Evolutionary conservation across 64 coral and sea anemone genomes (phyloP).

Genomic region (Porites australiensis): DNA sequence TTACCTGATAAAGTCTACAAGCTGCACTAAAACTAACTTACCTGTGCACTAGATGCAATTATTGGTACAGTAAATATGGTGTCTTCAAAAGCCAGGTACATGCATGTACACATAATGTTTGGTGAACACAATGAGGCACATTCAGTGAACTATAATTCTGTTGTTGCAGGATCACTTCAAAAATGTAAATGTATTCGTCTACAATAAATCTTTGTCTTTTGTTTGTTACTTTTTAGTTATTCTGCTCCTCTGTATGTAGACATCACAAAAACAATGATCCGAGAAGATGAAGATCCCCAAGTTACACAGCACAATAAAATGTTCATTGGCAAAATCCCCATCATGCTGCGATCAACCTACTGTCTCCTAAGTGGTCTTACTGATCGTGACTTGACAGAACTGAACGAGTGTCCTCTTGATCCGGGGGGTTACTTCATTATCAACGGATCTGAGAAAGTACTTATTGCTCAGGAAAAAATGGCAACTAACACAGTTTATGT

Average conservation of each 20-base stretch:
- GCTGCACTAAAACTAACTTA: no score
- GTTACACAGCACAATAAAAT: slow-evolving; percentile 93
- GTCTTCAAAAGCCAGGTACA: no score
- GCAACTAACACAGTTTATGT: slow-evolving; percentile 99
- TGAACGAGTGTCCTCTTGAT: slow-evolving; percentile 96
- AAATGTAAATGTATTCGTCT: no score
- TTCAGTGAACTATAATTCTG: no score
- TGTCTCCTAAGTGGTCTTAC: slow-evolving; percentile 86
- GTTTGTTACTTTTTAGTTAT: slow-evolving; percentile 68
- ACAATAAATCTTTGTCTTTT: background rate
- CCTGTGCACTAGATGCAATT: no score
- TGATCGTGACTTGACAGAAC: slow-evolving; percentile 99
- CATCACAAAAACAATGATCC: slow-evolving; percentile 96
- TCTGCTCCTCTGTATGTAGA: slow-evolving; percentile 99
- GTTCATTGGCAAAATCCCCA: slow-evolving; percentile 99
- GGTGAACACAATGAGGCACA: no score
- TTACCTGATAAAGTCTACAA: no score
- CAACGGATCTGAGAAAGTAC: slow-evolving; percentile 98
- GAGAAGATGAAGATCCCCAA: slow-evolving; percentile 92
- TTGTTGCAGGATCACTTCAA: no score
- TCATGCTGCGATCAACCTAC: slow-evolving; percentile 98
- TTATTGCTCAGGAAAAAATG: slow-evolving; percentile 99
- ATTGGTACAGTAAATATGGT: no score
- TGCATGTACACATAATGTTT: no score
- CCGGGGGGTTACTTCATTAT: slow-evolving; percentile 99